A percentile compares a stretch with the other conserved stretches of the same genome.
These are phyloP conservation scores for Thaleichthys pacificus DNA, from an alignment of 2,797 vertebrate genomes.

Conservation along the genomic window DNA sequence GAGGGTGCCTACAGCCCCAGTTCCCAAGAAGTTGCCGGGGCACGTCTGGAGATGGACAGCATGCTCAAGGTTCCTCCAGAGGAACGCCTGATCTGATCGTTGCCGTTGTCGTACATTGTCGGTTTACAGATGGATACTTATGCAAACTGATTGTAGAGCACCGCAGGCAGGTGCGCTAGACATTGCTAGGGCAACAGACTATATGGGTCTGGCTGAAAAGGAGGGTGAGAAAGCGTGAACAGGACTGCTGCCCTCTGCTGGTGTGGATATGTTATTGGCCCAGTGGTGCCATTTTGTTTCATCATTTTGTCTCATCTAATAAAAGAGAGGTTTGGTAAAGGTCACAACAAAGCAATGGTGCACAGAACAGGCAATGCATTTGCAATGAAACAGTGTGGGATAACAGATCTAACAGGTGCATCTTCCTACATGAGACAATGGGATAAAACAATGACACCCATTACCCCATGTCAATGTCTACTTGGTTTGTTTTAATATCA, in stretches of 20 bases:
- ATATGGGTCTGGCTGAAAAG: neutral
- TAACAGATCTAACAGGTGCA: neutral
- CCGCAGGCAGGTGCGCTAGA: constrained; percentile 27
- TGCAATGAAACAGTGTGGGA: neutral
- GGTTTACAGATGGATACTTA: neutral
- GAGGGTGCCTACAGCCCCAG: constrained; percentile 96
- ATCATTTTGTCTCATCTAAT: neutral
- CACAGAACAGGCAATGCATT: neutral
- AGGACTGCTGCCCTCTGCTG: constrained; percentile 20
- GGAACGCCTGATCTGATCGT: constrained; percentile 87
- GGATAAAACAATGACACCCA: neutral
- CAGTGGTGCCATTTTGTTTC: constrained; percentile 17
- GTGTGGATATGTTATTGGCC: constrained; percentile 24
- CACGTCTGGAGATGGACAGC: constrained; percentile 96
- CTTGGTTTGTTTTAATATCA: too few relatives aligned
- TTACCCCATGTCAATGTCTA: neutral
- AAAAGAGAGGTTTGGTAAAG: neutral
- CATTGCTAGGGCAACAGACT: constrained; percentile 6
- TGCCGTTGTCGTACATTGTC: neutral
- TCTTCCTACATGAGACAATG: too few relatives aligned
- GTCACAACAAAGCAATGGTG: neutral
- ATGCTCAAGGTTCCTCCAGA: constrained; percentile 95
- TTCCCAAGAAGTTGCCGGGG: constrained; percentile 91
- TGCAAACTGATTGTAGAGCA: constrained; percentile 7
- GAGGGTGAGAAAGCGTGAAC: neutral